Conservation (phyloP, 1,140 invertebrate genomes). For the Pogonus chalceus region DNA sequence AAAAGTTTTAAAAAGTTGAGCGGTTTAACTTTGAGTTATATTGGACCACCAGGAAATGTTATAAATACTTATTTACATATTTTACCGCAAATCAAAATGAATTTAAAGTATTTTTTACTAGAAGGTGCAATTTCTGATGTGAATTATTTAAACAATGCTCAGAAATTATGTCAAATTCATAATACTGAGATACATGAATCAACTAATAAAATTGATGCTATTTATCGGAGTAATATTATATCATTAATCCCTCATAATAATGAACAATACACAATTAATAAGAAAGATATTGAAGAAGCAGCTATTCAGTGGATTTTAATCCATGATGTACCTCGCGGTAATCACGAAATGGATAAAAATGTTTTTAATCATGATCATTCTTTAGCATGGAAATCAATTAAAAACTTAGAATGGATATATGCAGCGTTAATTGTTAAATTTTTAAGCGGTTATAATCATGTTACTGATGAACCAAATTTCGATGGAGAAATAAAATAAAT, state of each 20-base stretch:
- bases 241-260: neutral
- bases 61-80: constrained; percentile 9
- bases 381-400: neutral
- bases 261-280: neutral
- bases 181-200: neutral
- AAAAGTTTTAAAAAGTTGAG: neutral
- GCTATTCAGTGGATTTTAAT: neutral
- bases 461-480: neutral
- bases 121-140: neutral
- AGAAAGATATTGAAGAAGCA: neutral
- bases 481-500: neutral
- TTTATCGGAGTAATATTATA: neutral
- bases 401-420: constrained; percentile 1
- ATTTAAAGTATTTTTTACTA: neutral
- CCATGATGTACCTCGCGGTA: neutral
- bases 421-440: constrained; percentile 6
- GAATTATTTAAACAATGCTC: neutral
- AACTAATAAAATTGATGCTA: neutral
- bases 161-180: neutral
- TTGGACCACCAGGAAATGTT: neutral
- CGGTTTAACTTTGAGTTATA: neutral
- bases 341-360: neutral
- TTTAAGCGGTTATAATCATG: neutral
- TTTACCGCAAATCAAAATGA: neutral
- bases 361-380: neutral